Evolutionary conservation across 1,140 invertebrate species (phyloP).

Genomic region (Pentalonia nigronervosa): DNA sequence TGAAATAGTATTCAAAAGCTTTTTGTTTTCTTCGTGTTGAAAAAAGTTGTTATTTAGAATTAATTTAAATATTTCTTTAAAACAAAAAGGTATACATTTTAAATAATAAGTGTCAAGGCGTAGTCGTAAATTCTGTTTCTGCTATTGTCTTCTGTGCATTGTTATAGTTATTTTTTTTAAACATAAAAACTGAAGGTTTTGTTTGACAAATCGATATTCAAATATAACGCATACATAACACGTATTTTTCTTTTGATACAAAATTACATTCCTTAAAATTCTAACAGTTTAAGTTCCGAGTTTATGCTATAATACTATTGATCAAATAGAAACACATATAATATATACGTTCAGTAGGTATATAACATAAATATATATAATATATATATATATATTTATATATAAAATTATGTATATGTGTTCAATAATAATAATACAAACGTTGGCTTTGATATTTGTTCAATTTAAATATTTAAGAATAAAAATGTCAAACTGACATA

Average conservation of each 20-base stretch:
- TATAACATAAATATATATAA: neutral
- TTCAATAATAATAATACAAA: neutral
- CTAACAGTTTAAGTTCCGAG: neutral
- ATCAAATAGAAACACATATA: neutral
- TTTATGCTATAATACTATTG: neutral
- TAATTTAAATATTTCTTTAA: conserved; percentile 41
- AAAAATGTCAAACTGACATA: neutral
- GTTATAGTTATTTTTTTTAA: conserved; percentile 18
- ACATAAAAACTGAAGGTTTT: conserved; percentile 38
- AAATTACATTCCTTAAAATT: conserved; percentile 21
- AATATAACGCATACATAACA: conserved; percentile 15
- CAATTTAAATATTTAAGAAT: conserved; percentile 14
- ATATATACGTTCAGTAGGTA: neutral
- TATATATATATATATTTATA: neutral
- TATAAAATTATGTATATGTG: neutral
- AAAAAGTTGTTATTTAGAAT: conserved; percentile 28
- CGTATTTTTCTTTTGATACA: conserved; percentile 32
- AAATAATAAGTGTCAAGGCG: conserved; percentile 27
- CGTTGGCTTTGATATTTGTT: neutral
- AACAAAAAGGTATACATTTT: neutral
- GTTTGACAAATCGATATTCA: conserved; percentile 45
- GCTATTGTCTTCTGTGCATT: conserved; percentile 15
- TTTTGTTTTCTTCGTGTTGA: neutral
- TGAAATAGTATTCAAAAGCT: conserved; percentile 22
- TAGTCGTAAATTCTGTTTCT: conserved; percentile 33